Base-by-base conservation (phyloP, 2,113 vertebrate species). In the Nothoprocta perdicaria region DNA sequence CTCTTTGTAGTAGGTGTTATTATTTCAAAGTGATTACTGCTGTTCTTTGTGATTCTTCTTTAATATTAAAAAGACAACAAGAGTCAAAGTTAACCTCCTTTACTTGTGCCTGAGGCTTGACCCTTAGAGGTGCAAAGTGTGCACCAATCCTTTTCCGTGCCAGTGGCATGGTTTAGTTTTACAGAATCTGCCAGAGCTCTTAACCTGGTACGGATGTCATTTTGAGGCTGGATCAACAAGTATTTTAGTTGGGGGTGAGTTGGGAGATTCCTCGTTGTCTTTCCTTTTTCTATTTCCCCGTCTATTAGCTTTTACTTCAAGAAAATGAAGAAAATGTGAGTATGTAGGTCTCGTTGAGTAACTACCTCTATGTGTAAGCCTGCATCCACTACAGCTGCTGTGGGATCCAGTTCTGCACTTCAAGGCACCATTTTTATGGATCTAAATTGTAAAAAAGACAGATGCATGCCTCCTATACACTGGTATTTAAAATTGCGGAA, bases 231-330 rank as follows among this genome's bases (percentile, higher is more conserved):
- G 53, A 73, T 58, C 19, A 45, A 80, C 35, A 40, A 12, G 11
- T 80, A 9, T 19, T 88, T 73, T 62, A 65, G 14, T 50, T 60
- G 23, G n/a, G 33, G 22, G 8, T 52, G 11, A 60, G 45, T 88
- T 82, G 38, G 29, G 38, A 84, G 4, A 31, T n/a, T 90, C 33
- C 40, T 76, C 84, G 18, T 45, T 72, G 86, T 79, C 8, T 77
- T 74, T 50, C 58, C 6, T n/a, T n/a, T n/a, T 38, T 63, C 29
- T 61, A 12, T 43, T 12, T 43, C 15, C 72, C 9, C 45, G 11
- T 69, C 52, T 90, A 94, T 94, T 84, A 40, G 31, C 46, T 85
- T 3, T 89, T 89, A 46, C 38, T 77, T 84, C 52, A 87, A 80
- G 65, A 55, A 77, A 62, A 62, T 48, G 81, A 90, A 92, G 29